Conservation (phyloP, 2,113 vertebrate species). For the Nesoenas mayeri region DNA sequence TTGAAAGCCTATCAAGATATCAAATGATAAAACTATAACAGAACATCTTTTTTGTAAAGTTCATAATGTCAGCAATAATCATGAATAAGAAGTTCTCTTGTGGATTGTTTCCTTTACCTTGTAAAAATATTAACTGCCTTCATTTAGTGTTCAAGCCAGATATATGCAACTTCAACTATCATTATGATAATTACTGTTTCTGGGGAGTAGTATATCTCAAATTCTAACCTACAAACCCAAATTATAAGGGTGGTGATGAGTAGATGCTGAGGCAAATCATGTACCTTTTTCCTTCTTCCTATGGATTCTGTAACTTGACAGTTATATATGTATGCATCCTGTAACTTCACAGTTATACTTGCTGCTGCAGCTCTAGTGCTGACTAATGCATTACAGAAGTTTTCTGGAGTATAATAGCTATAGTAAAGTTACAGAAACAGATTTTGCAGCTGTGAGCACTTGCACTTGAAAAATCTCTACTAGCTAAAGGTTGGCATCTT, state of each 20-base stretch:
- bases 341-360: background rate
- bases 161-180: background rate
- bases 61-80: background rate
- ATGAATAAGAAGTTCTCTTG: background rate
- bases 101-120: background rate
- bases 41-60: background rate
- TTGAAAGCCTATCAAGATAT: background rate
- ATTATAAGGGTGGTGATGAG: background rate
- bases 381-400: background rate
- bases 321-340: no score
- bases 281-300: background rate
- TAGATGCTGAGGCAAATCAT: background rate
- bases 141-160: background rate
- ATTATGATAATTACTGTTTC: background rate
- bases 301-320: background rate
- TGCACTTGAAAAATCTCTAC: background rate
- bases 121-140: background rate
- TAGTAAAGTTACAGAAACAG: background rate
- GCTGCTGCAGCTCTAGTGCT: background rate
- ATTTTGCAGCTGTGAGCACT: background rate
- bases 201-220: background rate
- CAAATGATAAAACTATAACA: background rate
- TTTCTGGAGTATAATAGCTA: background rate
- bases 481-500: background rate
- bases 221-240: background rate